Base-by-base conservation (phyloP, 2,888 invertebrate species). In the Callinectes sapidus region DNA sequence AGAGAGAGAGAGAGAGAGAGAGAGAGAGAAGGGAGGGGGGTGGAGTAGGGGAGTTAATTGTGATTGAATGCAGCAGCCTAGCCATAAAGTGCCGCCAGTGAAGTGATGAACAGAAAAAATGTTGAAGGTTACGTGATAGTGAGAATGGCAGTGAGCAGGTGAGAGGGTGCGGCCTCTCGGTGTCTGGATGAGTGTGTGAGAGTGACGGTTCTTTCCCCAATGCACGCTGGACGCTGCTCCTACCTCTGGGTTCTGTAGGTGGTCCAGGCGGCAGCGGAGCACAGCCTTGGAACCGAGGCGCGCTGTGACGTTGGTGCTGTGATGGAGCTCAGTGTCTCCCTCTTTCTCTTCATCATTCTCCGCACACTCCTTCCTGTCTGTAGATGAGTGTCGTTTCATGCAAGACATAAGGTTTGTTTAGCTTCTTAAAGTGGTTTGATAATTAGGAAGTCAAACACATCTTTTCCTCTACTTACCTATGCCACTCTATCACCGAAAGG, bases 211-310 rank as follows among this genome's bases (percentile, higher is more conserved):
- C 48, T 48, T 10, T 48, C 10, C 48, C 8, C 48, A 5, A 48
- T 48, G 6, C 71, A 2, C 23, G 5, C n/a, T 23, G 71, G 8
- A 23, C 23, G 71, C 71, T 2, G 71, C 0, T 8, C 71, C 28
- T 39, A 89, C 87, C 87, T 87, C 81, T 13, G 81, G 81, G 35
- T 89, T 39, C 10, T 35, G 32, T 42, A 39, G 35, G 71, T 39
- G 71, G 23, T 85, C 81, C 10, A 77, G 28, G 48, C 55, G 85
- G 48, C 77, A 90, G 48, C 81, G 81, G 16, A 90, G 81, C 2
- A 48, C 16, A 5, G 85, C 81, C 10, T 42, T 48, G 6, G 71
- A 54, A 3, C 90, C 85, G 28, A 32, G 32, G n/a, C 32, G 81
- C 77, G 90, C 90, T 28, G 81, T 85, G 14, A 77, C 55, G 81